Base-by-base conservation (phyloP, 2,888 invertebrate species). In the Antheraea yamamai region DNA sequence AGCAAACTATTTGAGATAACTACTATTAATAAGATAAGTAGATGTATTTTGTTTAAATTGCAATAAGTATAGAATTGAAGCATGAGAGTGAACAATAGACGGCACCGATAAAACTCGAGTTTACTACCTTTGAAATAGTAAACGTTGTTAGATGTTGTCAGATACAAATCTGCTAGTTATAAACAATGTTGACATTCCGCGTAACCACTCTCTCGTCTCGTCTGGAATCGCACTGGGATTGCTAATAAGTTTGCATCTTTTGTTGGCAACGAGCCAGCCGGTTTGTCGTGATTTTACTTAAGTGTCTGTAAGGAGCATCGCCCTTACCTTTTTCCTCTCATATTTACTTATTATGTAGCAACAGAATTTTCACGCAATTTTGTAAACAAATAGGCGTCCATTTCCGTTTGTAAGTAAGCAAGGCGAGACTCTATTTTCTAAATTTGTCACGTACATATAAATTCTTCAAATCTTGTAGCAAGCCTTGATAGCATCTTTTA, bases 161-260 rank as follows among this genome's bases (percentile, higher is more conserved):
- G 73, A 76, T 79, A 81, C 78, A 81, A 81, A 80, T 78, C 75
- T 75, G 76, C 72, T 61, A 47, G 55, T 73, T 78, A 83, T 86
- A 82, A 81, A 82, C 81, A 80, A 81, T 86, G 89, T 89, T 86
- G 88, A 89, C 87, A 88, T 79, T 80, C 79, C 81, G 81, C 82
- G 81, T 84, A 81, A 82, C 83, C 82, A 80, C 83, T 79, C 77
- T 77, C 76, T 76, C 51, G 74, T 79, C 79, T 80, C 76, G 86
- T 85, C 87, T 87, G 89, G 85, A 89, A 82, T 82, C 82, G 85
- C 83, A 83, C 85, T 81, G 80, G 85, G 85, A 88, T 87, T 89
- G 89, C 90, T 89, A 89, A 91, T 91, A 88, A 91, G 89, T 91
- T 87, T 92, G 92, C 93, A 92, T 89, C 85, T 88, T 88, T 81